Percentiles rank a stretch among this genome's conserved stretches.
These are phyloP conservation scores for Vireo griseus DNA, from an alignment of 2,797 vertebrate genomes.

Conservation along the genomic window DNA sequence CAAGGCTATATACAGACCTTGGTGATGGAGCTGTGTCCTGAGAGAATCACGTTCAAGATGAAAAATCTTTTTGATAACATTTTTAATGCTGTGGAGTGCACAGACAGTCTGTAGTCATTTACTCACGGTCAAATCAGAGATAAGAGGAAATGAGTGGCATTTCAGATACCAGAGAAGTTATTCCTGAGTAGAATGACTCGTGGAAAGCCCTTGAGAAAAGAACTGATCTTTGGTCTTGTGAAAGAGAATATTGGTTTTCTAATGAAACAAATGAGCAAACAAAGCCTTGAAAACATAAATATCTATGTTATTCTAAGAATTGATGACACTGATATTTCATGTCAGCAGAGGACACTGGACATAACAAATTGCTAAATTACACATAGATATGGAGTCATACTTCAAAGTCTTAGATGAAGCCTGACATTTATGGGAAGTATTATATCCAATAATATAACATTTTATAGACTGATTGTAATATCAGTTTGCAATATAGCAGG, in stretches of 20 bases:
- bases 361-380: neutral
- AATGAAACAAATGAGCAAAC: neutral
- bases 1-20: neutral
- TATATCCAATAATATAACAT: neutral
- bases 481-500: neutral
- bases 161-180: neutral
- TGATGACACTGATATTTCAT: neutral
- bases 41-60: neutral
- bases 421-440: neutral
- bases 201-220: neutral
- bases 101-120: neutral
- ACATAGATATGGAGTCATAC: neutral
- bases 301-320: neutral
- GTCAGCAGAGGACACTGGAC: neutral
- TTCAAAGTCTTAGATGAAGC: neutral
- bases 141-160: neutral
- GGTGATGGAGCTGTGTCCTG: neutral
- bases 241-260: neutral
- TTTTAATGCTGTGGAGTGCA: neutral
- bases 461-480: neutral
- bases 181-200: neutral
- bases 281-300: neutral
- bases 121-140: neutral
- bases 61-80: neutral
- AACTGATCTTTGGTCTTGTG: neutral